Evolutionary conservation across 53 echinoderm and acorn worm species (phyloP), one percentile per base, ranked within the genome.

Genomic region (Patiria pectinifera): DNA sequence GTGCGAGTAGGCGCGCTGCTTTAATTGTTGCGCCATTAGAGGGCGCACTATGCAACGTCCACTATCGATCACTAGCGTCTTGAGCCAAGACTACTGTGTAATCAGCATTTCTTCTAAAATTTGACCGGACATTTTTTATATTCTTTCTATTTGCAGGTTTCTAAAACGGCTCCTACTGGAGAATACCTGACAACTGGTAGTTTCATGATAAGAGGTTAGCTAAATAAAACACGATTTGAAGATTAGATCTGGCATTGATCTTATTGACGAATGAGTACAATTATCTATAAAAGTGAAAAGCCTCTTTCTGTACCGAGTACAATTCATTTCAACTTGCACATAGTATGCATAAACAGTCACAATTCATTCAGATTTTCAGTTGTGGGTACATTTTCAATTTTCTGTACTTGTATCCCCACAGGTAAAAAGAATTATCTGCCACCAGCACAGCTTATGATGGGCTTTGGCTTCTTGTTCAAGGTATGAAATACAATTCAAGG

Each of bases 401-500:
- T 26, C 23, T 80, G 48, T 72, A 23, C 69, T 48, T 92, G 91
- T 53, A 35, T 79, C 91, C 48, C 80, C 88, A 8, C 82, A 99
- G 99, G 99, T 11, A 99, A 97, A 87, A 99, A 99, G 89, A 99
- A 99, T 76, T 99, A 95, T 85, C 92, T 99, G 6, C 97, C 99
- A 79, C 99, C 99, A 46, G 92, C 96, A 62, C 96, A 99, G 87
- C 95, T 99, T 11, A 93, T 97, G 85, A 99, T 99, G 99, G 99
- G 99, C 18, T 99, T 99, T 97, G 99, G 99, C 10, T 97, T 99
- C 80, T 45, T 97, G 80, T 95, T 99, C 91, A 99, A 99, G 96
- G 99, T 99, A 92, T 45, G 80, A 22, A n/a, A n/a, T 74, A 2
- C 9, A 24, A 23, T 74, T 2, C 53, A 2, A 53, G 8, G 53